These are phyloP conservation scores for Silurus glanis DNA, from an alignment of 2,113 vertebrate genomes.

Conservation along the genomic window DNA sequence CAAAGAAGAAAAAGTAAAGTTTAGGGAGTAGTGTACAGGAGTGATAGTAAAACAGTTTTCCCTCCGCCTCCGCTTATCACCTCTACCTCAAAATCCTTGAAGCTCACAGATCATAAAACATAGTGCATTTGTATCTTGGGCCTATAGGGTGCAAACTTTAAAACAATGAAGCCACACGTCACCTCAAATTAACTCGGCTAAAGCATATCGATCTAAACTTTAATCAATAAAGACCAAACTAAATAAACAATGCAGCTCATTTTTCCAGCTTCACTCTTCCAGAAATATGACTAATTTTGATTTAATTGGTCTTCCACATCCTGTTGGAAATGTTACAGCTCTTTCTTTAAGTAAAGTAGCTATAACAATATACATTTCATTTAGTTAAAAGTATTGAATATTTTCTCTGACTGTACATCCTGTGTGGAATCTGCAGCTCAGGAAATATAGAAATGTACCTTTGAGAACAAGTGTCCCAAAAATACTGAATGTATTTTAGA, in stretches of 20 bases:
- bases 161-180: neutral
- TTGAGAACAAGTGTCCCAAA: neutral
- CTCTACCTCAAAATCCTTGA: neutral
- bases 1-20: too few relatives aligned
- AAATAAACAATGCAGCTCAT: neutral
- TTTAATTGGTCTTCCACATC: neutral
- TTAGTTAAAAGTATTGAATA: neutral
- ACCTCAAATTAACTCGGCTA: neutral
- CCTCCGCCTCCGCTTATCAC: too few relatives aligned
- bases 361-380: neutral
- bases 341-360: neutral
- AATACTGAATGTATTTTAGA: neutral
- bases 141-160: neutral
- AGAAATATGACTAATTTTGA: neutral
- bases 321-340: constrained; percentile 7
- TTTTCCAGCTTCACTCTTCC: constrained; percentile 4
- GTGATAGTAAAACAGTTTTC: too few relatives aligned
- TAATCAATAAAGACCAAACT: neutral
- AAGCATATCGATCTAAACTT: neutral
- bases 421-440: neutral
- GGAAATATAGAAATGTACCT: neutral
- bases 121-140: neutral
- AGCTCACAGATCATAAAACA: neutral
- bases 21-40: too few relatives aligned
- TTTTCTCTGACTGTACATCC: neutral